Evolutionary conservation across 2,113 vertebrate genomes (phyloP).

Genomic region (Saguinus midas): DNA sequence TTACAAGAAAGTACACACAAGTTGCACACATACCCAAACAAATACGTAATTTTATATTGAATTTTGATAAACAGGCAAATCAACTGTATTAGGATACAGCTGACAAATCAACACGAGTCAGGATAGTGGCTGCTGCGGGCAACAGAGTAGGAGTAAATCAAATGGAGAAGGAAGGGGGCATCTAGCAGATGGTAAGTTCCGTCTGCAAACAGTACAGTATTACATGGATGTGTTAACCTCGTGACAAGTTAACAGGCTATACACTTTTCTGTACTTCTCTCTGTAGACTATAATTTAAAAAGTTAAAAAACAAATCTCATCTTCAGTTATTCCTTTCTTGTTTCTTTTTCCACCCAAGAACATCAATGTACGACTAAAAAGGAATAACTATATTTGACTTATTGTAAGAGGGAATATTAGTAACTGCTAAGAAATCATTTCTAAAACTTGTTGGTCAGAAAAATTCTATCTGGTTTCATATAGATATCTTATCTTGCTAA

Average conservation of each 20-base stretch:
- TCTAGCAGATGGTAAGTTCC: rapidly evolving
- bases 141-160: not conserved
- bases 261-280: not conserved
- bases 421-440: not conserved
- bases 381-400: not conserved
- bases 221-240: not conserved
- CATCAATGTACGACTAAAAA: not conserved
- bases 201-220: not conserved
- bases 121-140: not conserved
- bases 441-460: not conserved
- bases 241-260: not conserved
- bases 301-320: not conserved
- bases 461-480: not conserved
- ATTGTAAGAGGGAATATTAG: not conserved
- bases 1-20: not conserved
- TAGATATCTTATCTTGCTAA: not conserved
- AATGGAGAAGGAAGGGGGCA: rapidly evolving
- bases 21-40: not conserved
- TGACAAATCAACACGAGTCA: not conserved
- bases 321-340: not conserved
- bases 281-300: not conserved
- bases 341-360: not conserved
- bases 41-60: not conserved
- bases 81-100: too few relatives aligned
- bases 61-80: not conserved